Conservation (phyloP, 2,113 vertebrate species). For the Condylura cristata region DNA sequence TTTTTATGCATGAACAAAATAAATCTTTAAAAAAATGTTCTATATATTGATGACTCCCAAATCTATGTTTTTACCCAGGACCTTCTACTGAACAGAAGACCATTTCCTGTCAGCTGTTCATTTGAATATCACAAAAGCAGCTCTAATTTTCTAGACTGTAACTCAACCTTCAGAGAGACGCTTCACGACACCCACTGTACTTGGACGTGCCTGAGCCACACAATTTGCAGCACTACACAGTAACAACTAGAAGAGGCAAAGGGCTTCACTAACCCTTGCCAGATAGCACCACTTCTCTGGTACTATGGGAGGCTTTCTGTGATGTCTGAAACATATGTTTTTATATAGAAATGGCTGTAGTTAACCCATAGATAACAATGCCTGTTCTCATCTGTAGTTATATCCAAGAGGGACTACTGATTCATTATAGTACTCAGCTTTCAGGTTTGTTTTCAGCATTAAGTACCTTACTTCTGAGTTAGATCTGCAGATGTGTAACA, state of each 20-base stretch:
- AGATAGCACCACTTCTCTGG: constrained; percentile 91
- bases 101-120: neutral
- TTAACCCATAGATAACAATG: constrained; percentile 88
- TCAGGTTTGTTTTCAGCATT: constrained; percentile 86
- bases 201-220: constrained; percentile 91
- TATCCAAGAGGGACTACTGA: constrained; percentile 77
- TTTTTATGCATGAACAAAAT: too few species aligned
- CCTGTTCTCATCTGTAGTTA: constrained; percentile 86
- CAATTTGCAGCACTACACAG: constrained; percentile 90
- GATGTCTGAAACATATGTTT: constrained; percentile 90
- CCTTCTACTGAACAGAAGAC: neutral
- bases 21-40: neutral
- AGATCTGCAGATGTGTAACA: constrained; percentile 96
- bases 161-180: constrained; percentile 79
- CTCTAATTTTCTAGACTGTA: neutral
- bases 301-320: constrained; percentile 88
- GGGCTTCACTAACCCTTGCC: constrained; percentile 90
- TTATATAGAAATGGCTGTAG: constrained; percentile 84
- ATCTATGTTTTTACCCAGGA: neutral
- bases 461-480: constrained; percentile 87
- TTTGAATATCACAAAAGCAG: neutral
- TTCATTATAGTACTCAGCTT: constrained; percentile 81
- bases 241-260: constrained; percentile 90
- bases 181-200: constrained; percentile 84
- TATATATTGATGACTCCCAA: neutral